Evolutionary conservation across 2,113 vertebrate genomes (phyloP), one percentile per base, ranked within the genome.

Genomic region (Hypomesus transpacificus): DNA sequence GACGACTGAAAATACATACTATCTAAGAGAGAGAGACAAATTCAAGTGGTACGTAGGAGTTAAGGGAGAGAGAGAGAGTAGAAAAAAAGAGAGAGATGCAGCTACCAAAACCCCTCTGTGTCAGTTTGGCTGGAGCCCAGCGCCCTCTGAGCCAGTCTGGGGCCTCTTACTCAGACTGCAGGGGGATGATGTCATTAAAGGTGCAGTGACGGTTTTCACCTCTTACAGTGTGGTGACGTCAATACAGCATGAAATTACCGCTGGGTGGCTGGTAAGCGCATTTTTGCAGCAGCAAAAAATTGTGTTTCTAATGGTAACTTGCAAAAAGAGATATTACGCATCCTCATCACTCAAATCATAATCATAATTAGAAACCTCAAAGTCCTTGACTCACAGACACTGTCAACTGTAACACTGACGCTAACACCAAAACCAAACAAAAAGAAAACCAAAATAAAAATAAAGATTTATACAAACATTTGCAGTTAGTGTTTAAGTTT

Each of bases 391-490:
- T 85, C 78, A 75, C 80, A 79, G 80, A 89, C 84, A 87, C 84
- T 75, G 81, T 82, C 85, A 78, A 90, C 87, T 69, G 83, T 78
- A 83, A 87, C 87, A 91, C 88, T 84, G 80, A 92, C 83, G 56
- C 82, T 76, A 87, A 91, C 82, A 26, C 22, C 24, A 88, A 83
- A 83, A 64, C 4, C 85, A 85, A 85, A 71, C 65, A 66, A 70
- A 82, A 54, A 65, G 71, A 24, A 61, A 69, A 71, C 59, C 61
- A 59, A 71, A 76, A 52, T 20, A 76, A 76, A 87, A 81, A 31
- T 62, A 34, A 34, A 74, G 83, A 77, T 71, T 89, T 83, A 82
- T 88, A 89, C 85, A 87, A 91, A 90, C 85, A 90, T 90, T 88
- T 90, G 89, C 85, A 86, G 84, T 86, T 64, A 24, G 11, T 56